Conservation (phyloP, 2,888 invertebrate genomes). For the Drosophila acutilabella region DNA sequence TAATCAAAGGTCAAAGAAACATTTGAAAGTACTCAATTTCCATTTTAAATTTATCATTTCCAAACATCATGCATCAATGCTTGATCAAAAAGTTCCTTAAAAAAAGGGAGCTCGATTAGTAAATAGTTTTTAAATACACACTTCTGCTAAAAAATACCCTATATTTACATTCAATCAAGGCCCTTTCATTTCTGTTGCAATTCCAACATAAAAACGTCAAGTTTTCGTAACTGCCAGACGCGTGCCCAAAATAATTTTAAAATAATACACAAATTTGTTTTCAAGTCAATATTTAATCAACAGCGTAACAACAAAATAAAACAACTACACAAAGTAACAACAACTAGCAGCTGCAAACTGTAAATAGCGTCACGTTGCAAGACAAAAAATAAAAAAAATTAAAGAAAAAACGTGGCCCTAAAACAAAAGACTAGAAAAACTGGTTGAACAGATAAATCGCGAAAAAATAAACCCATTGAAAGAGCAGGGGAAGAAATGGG, state of each 20-base stretch:
- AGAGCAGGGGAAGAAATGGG: slow-evolving; percentile 18
- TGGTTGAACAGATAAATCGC: slow-evolving; percentile 55
- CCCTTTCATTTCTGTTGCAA: slow-evolving; percentile 50
- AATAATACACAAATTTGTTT: slow-evolving; percentile 31
- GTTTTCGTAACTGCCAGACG: slow-evolving; percentile 34
- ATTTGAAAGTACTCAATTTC: no score
- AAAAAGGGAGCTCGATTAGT: no score
- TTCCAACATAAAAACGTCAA: slow-evolving; percentile 9
- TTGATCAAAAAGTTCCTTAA: no score
- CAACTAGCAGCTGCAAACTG: slow-evolving; percentile 31
- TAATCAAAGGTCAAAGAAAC: no score
- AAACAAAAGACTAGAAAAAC: slow-evolving; percentile 73
- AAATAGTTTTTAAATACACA: background rate
- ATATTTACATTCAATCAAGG: background rate
- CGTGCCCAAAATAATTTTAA: slow-evolving; percentile 37
- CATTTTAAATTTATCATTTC: no score
- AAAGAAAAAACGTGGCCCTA: slow-evolving; percentile 42
- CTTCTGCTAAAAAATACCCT: background rate
- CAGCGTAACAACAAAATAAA: slow-evolving; percentile 16
- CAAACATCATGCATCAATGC: no score
- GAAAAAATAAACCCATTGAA: slow-evolving; percentile 24
- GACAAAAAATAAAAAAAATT: background rate
- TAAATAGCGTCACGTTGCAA: slow-evolving; percentile 60
- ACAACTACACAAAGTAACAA: background rate
- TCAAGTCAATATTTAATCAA: slow-evolving; percentile 45